A percentile compares a stretch with the other conserved stretches of the same genome.
These are phyloP conservation scores for Iselma pallidipennis DNA, from an alignment of 2,888 invertebrate species.

Conservation along the genomic window DNA sequence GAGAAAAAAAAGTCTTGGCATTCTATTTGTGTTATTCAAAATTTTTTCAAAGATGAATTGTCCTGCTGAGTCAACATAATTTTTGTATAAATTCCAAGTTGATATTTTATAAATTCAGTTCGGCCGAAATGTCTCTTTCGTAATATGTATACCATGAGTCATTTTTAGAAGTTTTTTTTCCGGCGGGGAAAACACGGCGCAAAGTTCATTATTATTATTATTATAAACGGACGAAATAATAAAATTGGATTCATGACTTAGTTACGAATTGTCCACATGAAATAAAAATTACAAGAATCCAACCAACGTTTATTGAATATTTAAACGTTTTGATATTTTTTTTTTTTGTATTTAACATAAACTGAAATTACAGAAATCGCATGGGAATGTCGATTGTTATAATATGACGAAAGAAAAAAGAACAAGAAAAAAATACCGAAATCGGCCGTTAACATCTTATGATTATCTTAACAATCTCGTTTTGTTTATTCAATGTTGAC, in stretches of 20 bases:
- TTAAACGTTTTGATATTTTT: background rate
- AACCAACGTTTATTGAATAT: conserved; percentile 1
- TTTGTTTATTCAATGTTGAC: too few relatives aligned
- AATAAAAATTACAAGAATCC: background rate
- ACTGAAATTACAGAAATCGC: background rate
- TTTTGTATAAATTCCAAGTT: too few relatives aligned
- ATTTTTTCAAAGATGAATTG: too few relatives aligned
- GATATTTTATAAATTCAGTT: too few relatives aligned
- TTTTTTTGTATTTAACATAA: background rate
- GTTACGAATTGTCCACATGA: background rate
- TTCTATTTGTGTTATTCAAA: background rate
- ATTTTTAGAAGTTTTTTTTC: background rate
- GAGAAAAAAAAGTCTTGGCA: background rate
- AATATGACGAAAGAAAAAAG: background rate
- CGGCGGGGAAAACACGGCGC: background rate
- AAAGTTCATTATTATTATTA: background rate
- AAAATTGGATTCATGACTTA: background rate
- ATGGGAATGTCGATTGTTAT: background rate
- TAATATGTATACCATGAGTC: too few relatives aligned
- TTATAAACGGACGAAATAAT: too few relatives aligned
- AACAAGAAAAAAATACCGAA: background rate
- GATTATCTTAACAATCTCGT: too few relatives aligned
- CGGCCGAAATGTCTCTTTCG: too few relatives aligned
- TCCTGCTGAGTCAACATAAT: too few relatives aligned
- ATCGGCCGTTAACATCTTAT: background rate